Evolutionary conservation across 2,888 invertebrate species (phyloP).

Genomic region (Eubasilissa splendida): DNA sequence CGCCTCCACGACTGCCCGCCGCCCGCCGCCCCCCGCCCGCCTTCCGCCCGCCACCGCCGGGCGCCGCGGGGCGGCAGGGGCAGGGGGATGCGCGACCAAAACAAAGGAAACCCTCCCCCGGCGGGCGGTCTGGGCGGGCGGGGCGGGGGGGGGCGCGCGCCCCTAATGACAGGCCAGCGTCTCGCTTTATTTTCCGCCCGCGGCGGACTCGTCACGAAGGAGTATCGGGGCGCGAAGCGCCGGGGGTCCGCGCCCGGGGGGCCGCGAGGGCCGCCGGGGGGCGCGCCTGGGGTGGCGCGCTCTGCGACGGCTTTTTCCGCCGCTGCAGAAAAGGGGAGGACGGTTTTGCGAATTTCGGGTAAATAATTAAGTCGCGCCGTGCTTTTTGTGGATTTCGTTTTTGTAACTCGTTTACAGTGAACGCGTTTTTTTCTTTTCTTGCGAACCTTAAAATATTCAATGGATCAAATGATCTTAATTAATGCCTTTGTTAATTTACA

Average conservation of each 20-base stretch:
- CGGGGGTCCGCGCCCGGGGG: constrained; percentile 37
- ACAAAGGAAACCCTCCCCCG: constrained; percentile 56
- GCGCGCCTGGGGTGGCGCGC: constrained; percentile 44
- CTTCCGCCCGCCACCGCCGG: constrained; percentile 29
- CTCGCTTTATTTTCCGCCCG: constrained; percentile 61
- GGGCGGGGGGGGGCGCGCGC: constrained; percentile 43
- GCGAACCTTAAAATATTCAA: no score
- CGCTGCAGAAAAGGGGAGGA: constrained; percentile 18
- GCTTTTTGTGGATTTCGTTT: background rate
- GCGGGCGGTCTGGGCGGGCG: constrained; percentile 21
- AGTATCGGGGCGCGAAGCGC: constrained; percentile 43
- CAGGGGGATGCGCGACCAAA: constrained; percentile 51
- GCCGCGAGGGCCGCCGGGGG: constrained; percentile 34
- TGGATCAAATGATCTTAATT: no score
- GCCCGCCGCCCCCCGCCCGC: background rate
- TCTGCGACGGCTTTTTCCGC: constrained; percentile 35
- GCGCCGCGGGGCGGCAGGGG: constrained; percentile 39
- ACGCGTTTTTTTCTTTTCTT: no score
- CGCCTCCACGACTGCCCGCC: background rate
- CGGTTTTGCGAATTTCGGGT: constrained; percentile 24
- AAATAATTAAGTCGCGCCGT: constrained; percentile 18
- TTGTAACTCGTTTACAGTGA: background rate
- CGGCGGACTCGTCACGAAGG: constrained; percentile 61
- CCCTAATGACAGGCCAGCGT: constrained; percentile 60
- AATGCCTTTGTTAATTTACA: no score